A percentile compares a stretch with the other conserved stretches of the same genome.
Conservation (phyloP, 2,797 vertebrate species). For the Tokudaia tokunoshimensis region DNA sequence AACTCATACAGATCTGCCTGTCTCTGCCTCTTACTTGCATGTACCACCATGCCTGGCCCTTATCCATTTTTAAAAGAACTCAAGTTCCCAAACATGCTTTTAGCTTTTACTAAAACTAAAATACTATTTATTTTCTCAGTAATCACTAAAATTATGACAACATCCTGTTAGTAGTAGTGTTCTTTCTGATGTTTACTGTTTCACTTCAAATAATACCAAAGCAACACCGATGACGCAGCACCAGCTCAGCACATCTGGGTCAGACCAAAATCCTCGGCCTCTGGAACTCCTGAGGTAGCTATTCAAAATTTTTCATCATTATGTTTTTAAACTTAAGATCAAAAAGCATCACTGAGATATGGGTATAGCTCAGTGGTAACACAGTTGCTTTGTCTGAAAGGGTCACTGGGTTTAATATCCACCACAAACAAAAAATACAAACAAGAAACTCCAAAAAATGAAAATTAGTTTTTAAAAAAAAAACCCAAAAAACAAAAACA, state of each 20-base stretch:
- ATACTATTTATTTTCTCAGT: constrained; percentile 17
- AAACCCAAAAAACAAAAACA: not conserved
- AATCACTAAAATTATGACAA: not conserved
- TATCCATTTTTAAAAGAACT: not conserved
- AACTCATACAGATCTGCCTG: not conserved
- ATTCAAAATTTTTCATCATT: constrained; percentile 19
- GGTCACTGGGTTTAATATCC: not conserved
- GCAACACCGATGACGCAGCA: not conserved
- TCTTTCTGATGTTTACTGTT: constrained; percentile 10
- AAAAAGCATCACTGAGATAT: not conserved
- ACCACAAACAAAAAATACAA: not conserved
- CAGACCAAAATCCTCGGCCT: not conserved
- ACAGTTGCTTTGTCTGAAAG: not conserved
- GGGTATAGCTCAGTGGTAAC: not conserved
- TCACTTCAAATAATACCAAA: not conserved
- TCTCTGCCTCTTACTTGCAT: not conserved
- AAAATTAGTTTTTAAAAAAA: not conserved
- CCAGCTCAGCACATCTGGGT: constrained; percentile 9
- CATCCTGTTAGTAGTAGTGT: not conserved
- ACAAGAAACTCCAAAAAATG: not conserved
- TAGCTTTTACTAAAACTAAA: constrained; percentile 31
- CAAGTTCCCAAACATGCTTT: not conserved
- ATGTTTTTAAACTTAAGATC: constrained; percentile 24
- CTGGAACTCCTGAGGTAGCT: not conserved
- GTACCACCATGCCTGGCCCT: not conserved